Conservation (phyloP, 2,113 vertebrate species). For the Protomyctophum bolini region DNA sequence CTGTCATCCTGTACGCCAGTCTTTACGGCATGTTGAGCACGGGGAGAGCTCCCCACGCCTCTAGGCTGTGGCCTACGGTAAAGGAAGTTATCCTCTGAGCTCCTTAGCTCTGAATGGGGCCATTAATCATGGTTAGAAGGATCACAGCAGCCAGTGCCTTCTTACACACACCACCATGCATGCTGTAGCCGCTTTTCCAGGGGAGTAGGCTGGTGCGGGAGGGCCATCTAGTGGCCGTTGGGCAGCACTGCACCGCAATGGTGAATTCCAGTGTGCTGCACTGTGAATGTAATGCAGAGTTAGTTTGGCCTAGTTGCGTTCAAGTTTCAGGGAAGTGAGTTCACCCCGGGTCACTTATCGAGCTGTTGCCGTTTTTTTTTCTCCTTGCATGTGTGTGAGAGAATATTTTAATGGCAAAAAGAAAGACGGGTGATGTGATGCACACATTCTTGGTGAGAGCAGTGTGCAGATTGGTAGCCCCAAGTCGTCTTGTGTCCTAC, state of each 20-base stretch:
- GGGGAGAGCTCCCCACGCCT: slow-evolving; percentile 54
- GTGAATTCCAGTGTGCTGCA: neutral
- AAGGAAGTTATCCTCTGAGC: slow-evolving; percentile 76
- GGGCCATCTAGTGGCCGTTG: slow-evolving; percentile 59
- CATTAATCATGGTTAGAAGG: slow-evolving; percentile 77
- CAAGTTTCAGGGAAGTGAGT: too few species aligned
- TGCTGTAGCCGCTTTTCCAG: neutral
- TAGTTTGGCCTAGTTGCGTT: too few species aligned
- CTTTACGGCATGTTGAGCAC: slow-evolving; percentile 45
- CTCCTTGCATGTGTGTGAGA: neutral
- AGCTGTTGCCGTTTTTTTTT: neutral
- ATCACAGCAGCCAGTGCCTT: slow-evolving; percentile 55
- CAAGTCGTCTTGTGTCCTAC: slow-evolving; percentile 29
- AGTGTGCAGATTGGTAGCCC: slow-evolving; percentile 25
- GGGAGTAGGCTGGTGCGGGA: slow-evolving; percentile 23
- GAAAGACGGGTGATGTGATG: neutral
- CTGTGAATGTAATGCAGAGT: slow-evolving; percentile 11
- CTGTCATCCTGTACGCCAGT: slow-evolving; percentile 57
- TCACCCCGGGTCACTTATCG: too few species aligned
- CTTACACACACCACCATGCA: slow-evolving; percentile 16
- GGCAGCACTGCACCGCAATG: neutral
- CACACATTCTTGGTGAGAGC: neutral
- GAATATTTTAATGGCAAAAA: neutral
- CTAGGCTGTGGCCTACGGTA: slow-evolving; percentile 70
- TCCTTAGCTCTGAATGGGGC: slow-evolving; percentile 74